These are phyloP conservation scores for Drosophila parthenogenetica DNA, from an alignment of 2,888 invertebrate species.

Conservation along the genomic window DNA sequence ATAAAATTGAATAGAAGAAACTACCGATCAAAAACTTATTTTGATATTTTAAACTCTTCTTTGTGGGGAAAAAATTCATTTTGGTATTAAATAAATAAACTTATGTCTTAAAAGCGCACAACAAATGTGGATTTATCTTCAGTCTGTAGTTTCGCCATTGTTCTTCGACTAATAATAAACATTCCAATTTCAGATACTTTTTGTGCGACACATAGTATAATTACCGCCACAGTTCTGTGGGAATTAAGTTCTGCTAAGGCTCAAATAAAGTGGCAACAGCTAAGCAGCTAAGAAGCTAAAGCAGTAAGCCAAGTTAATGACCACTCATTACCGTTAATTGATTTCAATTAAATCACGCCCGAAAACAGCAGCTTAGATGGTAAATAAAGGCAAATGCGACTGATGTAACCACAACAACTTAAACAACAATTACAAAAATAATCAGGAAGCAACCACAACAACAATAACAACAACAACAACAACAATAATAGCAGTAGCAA, in stretches of 20 bases:
- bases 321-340: conserved; percentile 85
- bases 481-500: conserved; percentile 36
- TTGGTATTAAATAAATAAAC: too few relatives aligned
- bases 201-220: conserved; percentile 29
- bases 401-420: conserved; percentile 77
- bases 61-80: too few relatives aligned
- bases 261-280: conserved; percentile 17
- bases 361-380: conserved; percentile 58
- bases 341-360: conserved; percentile 85
- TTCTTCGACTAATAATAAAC: neutral
- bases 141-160: neutral
- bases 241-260: conserved; percentile 34
- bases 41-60: too few relatives aligned
- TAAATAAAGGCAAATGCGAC: conserved; percentile 57
- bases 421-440: conserved; percentile 76
- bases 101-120: too few relatives aligned
- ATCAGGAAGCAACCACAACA: conserved; percentile 59
- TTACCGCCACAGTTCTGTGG: conserved; percentile 37
- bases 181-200: neutral
- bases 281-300: conserved; percentile 35
- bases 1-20: too few relatives aligned
- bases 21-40: too few relatives aligned
- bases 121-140: neutral
- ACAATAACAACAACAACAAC: too few relatives aligned
- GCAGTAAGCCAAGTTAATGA: conserved; percentile 81